phyloP scores from a whole-genome alignment of 2,113 vertebrate genomes.

The Rattus norvegicus region GRCr8 NC_086023.1:141537001-141537500 shows the following conservation, averaged over 20 bases:
- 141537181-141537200: not conserved
- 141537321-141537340: not conserved
- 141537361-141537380: not conserved
- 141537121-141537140: not conserved
- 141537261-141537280: not conserved
- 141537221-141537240: not conserved
- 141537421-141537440: not conserved
- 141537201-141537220: not conserved
- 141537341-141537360: not conserved
- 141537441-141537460: not conserved
- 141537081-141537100: not conserved
- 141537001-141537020: not conserved
- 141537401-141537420: not conserved
- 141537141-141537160: not conserved
- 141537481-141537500: not conserved
- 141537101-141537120: not conserved
- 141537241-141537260: not conserved
- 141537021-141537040: not conserved
- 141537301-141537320: not conserved
- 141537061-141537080: not conserved
- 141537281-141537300: not conserved
- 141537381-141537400: not conserved
- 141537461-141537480: not conserved
- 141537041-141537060: slow-evolving; percentile 6
- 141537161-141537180: not conserved